Evolutionary conservation across 1,140 invertebrate genomes (phyloP).

Genomic region (Thalassaphorura encarpata): DNA sequence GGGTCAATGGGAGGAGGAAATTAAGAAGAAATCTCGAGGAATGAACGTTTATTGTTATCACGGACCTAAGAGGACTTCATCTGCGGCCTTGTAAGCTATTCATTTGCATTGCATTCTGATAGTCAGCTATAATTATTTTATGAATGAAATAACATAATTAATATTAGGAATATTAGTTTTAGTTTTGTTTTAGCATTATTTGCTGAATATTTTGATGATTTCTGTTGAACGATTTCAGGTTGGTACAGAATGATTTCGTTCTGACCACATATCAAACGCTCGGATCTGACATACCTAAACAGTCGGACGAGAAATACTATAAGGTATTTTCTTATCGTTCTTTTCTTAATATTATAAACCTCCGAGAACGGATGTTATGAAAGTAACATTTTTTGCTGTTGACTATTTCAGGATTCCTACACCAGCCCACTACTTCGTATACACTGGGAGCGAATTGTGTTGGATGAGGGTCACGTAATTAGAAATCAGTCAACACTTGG

Average conservation of each 20-base stretch:
- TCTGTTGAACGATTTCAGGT: slow-evolving; percentile 33
- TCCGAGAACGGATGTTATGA: neutral
- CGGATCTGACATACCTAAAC: slow-evolving; percentile 39
- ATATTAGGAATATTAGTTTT: slow-evolving; percentile 15
- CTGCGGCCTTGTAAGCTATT: slow-evolving; percentile 43
- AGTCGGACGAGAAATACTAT: neutral
- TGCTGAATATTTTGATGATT: neutral
- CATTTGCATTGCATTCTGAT: no score
- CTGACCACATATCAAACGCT: slow-evolving; percentile 46
- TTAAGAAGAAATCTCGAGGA: slow-evolving; percentile 51
- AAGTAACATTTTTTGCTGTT: neutral
- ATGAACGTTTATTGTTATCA: slow-evolving; percentile 66
- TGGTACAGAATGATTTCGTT: slow-evolving; percentile 43
- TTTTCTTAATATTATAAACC: neutral
- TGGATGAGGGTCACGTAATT: slow-evolving; percentile 88
- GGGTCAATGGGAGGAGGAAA: slow-evolving; percentile 86
- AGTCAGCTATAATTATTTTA: no score
- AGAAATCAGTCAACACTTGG: slow-evolving; percentile 73
- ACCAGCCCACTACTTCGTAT: slow-evolving; percentile 47
- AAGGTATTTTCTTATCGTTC: neutral
- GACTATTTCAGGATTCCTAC: neutral
- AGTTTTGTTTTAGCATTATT: neutral
- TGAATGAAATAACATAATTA: no score
- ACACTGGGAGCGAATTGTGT: slow-evolving; percentile 70
- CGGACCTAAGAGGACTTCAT: slow-evolving; percentile 59